Base-by-base conservation (phyloP, 1,140 invertebrate species). In the Brachionus sp. region DNA sequence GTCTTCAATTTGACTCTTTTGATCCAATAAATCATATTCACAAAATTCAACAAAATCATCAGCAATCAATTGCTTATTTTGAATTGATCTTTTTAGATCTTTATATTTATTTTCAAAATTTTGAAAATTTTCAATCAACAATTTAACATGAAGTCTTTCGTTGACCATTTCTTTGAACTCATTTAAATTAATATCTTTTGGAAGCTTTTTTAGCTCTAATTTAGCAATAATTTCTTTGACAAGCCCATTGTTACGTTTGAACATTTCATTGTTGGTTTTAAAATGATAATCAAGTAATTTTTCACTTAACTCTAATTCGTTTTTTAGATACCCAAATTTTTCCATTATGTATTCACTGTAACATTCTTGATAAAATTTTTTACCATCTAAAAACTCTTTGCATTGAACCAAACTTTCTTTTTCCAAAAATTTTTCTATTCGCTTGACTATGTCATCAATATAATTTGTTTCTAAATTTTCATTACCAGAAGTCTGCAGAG, bases 1-100 rank as follows among this genome's bases (percentile, higher is more conserved):
- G 10, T 39, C 37, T 39, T 70, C 66, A 39, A 70, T 39, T 37
- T 39, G 66, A 37, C 35, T 70, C 10, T 70, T 70, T 70, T 70
- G 33, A 70, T 70, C 35, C 35, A 70, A 70, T 39, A 70, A 70
- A 70, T 70, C 66, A 37, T 37, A 37, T 39, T 70, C 66, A 39
- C 37, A 39, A 19, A 70, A 39, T 70, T 70, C 66, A 70, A 19
- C 12, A 19, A 70, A 39, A 37, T 37, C 7, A 5, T 39, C 9
- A 37, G 19, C 33, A 7, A 70, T 70, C 6, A 10, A 7, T 23
- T 37, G 13, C 37, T 70, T 70, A 16, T 33, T 39, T 3, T 44
- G 13, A 2, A 70, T 70, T 5, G n/a, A 35, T 37, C 66, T 35
- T 7, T 39, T 70, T 12, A 70, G 39, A 19, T 70, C 37, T 13